Conservation (phyloP, 2,797 vertebrate genomes). For the Enoplosus armatus region DNA sequence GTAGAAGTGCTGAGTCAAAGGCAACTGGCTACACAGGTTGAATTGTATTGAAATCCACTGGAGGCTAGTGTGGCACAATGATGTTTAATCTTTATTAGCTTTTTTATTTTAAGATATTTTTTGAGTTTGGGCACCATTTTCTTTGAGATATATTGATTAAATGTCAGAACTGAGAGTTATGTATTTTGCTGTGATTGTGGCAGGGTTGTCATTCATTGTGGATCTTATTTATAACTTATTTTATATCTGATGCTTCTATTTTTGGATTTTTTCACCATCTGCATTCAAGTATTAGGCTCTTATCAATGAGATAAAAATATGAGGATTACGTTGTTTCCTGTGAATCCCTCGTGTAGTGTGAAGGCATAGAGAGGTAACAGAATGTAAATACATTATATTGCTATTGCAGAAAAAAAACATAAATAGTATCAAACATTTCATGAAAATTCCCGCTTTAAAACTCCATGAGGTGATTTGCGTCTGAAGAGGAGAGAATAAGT, state of each 20-base stretch:
- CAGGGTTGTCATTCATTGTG: neutral
- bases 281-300: neutral
- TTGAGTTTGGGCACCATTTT: neutral
- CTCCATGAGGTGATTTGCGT: neutral
- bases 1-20: neutral
- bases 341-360: neutral
- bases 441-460: neutral
- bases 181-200: neutral
- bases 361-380: neutral
- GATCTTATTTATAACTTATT: neutral
- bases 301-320: neutral
- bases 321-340: neutral
- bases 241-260: neutral
- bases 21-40: neutral
- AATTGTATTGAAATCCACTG: neutral
- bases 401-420: neutral
- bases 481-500: neutral
- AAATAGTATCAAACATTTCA: neutral
- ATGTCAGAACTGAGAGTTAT: neutral
- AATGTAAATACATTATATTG: neutral
- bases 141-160: neutral
- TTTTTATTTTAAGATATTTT: conserved; percentile 2
- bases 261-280: neutral
- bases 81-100: neutral
- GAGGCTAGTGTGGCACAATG: neutral